Conservation (phyloP, 2,797 vertebrate genomes). For the Coreius guichenoti region DNA sequence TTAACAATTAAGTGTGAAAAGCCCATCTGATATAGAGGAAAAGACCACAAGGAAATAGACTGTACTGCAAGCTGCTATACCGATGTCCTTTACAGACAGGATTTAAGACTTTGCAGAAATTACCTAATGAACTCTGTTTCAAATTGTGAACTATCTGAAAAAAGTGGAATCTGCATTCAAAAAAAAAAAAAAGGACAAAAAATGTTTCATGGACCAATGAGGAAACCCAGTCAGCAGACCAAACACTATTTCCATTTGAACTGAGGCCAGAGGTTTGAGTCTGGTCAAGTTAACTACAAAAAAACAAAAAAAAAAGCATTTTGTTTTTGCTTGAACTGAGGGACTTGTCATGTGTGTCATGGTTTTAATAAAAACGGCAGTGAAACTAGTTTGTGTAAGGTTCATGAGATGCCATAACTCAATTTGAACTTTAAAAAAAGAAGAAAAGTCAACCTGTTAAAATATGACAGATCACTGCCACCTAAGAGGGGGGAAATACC, state of each 20-base stretch:
- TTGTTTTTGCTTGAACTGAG: slow-evolving; percentile 42
- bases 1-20: slow-evolving; percentile 29
- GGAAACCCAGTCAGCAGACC: slow-evolving; percentile 23
- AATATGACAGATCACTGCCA: slow-evolving; percentile 76
- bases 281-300: slow-evolving; percentile 10
- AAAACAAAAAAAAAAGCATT: neutral
- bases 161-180: neutral
- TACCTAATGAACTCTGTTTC: neutral
- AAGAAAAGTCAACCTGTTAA: slow-evolving; percentile 57
- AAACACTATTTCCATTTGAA: slow-evolving; percentile 45
- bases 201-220: slow-evolving; percentile 27
- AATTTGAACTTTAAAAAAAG: slow-evolving; percentile 26
- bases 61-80: neutral
- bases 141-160: neutral
- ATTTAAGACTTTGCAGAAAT: slow-evolving; percentile 1
- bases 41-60: neutral
- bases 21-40: neutral
- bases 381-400: slow-evolving; percentile 24
- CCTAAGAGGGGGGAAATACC: slow-evolving; percentile 66
- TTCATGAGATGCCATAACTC: slow-evolving; percentile 19
- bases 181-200: neutral
- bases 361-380: slow-evolving; percentile 24
- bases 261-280: slow-evolving; percentile 10
- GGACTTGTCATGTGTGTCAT: slow-evolving; percentile 11
- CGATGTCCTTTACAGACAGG: neutral